phyloP scores from a whole-genome alignment of 2,113 vertebrate species.

The Edolisoma coerulescens region DNA sequence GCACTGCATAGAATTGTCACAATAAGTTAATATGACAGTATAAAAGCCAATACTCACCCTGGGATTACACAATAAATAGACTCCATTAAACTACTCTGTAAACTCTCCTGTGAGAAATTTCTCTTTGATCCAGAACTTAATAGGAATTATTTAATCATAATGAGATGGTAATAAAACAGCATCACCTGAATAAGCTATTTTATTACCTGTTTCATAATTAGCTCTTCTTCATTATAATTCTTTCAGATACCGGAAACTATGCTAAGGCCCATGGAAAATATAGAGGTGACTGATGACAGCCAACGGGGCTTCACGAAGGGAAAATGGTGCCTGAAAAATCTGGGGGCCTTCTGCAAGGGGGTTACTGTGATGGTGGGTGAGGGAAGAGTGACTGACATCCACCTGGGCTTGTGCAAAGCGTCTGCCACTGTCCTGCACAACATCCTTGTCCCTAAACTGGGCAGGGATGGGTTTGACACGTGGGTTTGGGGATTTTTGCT shows the following conservation, averaged over 20 bases:
- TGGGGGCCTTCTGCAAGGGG: background rate
- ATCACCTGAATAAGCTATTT: conserved; percentile 74
- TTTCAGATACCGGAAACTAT: background rate
- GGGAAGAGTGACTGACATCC: background rate
- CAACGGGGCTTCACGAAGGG: background rate
- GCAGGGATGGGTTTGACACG: background rate
- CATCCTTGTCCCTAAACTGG: background rate
- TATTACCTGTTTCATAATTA: conserved; percentile 69
- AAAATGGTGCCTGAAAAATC: background rate
- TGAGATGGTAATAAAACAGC: conserved; percentile 73
- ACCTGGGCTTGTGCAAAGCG: background rate
- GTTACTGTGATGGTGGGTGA: fast-evolving
- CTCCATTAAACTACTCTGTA: conserved; percentile 69
- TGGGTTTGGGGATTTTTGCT: background rate
- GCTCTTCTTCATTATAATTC: conserved; percentile 58
- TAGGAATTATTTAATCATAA: conserved; percentile 75
- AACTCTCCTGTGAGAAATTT: conserved; percentile 71
- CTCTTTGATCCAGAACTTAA: conserved; percentile 72
- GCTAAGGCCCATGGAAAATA: background rate
- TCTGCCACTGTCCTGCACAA: background rate
- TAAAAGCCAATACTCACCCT: conserved; percentile 57
- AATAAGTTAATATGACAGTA: conserved; percentile 52
- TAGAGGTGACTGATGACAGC: background rate
- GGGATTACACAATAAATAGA: conserved; percentile 69
- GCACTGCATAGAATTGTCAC: background rate